Conservation (phyloP, 2,888 invertebrate genomes). For the Psylliodes chrysocephalus region DNA sequence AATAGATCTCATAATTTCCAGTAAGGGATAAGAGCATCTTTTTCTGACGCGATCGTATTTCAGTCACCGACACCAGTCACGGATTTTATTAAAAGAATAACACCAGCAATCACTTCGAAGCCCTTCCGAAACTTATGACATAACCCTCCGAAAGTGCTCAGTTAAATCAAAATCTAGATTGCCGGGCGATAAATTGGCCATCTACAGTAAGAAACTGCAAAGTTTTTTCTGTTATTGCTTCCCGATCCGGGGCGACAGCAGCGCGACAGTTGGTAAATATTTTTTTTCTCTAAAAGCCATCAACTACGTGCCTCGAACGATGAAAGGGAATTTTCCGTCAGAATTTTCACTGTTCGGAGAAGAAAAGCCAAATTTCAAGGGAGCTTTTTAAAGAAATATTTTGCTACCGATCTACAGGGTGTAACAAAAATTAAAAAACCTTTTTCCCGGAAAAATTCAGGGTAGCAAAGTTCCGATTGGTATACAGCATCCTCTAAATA, state of each 20-base stretch:
- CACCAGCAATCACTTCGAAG: constrained; percentile 25
- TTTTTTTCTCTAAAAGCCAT: constrained; percentile 47
- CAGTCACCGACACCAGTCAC: constrained; percentile 31
- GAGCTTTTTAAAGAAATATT: too few species aligned
- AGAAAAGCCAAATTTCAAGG: too few species aligned
- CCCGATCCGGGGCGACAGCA: constrained; percentile 32
- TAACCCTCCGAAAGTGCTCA: constrained; percentile 32
- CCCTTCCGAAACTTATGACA: constrained; percentile 33
- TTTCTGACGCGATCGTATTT: constrained; percentile 25
- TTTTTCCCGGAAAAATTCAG: too few species aligned
- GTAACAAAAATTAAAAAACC: too few species aligned
- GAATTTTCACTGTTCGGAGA: too few species aligned
- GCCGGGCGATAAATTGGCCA: constrained; percentile 36
- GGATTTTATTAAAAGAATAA: constrained; percentile 33
- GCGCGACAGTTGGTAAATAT: constrained; percentile 45
- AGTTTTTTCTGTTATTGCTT: constrained; percentile 35
- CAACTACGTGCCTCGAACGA: constrained; percentile 48
- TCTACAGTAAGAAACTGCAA: constrained; percentile 27
- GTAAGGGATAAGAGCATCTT: constrained; percentile 11
- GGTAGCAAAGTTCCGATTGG: too few species aligned
- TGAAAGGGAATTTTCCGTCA: constrained; percentile 41
- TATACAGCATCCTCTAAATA: too few species aligned
- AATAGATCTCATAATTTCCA: background rate
- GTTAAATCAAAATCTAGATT: constrained; percentile 40
- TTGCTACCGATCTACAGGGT: too few species aligned